Evolutionary conservation across 2,797 vertebrate species (phyloP).

Genomic region (Amphiprion clarkii): DNA sequence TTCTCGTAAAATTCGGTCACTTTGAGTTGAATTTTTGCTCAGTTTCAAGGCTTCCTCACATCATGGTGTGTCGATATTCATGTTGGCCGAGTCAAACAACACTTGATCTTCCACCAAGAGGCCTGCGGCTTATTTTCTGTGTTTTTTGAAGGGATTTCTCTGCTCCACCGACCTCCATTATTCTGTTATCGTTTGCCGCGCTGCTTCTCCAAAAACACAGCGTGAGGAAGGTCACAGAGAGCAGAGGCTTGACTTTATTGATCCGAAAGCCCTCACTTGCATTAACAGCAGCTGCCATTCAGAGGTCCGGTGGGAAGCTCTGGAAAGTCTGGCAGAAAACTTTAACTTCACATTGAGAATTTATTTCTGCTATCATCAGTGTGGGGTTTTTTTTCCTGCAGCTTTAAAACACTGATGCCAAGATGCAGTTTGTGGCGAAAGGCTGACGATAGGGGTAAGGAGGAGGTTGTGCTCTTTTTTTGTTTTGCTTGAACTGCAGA

Average conservation of each 20-base stretch:
- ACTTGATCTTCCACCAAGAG: too few species aligned
- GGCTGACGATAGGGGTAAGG: too few species aligned
- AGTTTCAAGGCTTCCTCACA: neutral
- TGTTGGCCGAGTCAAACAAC: constrained; percentile 2
- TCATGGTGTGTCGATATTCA: neutral
- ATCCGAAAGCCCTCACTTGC: constrained; percentile 50
- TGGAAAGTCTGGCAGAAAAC: neutral
- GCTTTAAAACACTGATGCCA: too few species aligned
- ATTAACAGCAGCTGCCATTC: constrained; percentile 10
- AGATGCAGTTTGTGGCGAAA: too few species aligned
- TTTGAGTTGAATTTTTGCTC: too few species aligned
- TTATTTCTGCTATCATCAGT: neutral
- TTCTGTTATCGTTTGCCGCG: neutral
- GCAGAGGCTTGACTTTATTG: constrained; percentile 34
- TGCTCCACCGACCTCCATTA: neutral
- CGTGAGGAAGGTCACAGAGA: constrained; percentile 1
- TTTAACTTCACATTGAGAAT: neutral
- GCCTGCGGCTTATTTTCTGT: neutral
- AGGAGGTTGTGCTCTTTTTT: too few species aligned
- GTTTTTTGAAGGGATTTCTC: neutral
- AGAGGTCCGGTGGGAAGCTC: constrained; percentile 7
- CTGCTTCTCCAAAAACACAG: constrained; percentile 2
- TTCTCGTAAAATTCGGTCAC: too few species aligned
- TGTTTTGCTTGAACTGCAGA: too few species aligned
- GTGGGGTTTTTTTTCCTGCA: neutral